Conservation (phyloP, 2,888 invertebrate species). For the Cistogaster globosa region DNA sequence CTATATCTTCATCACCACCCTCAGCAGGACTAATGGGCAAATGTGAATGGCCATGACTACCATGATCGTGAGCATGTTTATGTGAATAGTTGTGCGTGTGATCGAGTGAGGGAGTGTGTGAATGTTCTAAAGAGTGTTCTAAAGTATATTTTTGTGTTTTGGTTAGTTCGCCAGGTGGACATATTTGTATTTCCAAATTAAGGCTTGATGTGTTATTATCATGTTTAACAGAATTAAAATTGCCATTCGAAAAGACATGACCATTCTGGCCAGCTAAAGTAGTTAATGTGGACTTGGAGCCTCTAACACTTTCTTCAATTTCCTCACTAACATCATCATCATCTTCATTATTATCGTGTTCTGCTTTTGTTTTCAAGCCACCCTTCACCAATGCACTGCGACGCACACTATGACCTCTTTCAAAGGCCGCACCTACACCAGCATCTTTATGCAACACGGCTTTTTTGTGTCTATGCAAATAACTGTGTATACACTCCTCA, state of each 20-base stretch:
- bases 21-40: conserved; percentile 70
- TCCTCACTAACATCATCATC: conserved; percentile 23
- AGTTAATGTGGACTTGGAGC: neutral
- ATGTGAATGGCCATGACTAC: conserved; percentile 75
- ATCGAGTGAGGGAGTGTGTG: conserved; percentile 34
- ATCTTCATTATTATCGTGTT: neutral
- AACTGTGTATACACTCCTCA: conserved; percentile 90
- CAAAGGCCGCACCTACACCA: conserved; percentile 79
- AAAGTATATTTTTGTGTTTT: conserved; percentile 21
- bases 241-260: conserved; percentile 34
- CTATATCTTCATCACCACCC: conserved; percentile 80
- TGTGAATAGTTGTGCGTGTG: conserved; percentile 63
- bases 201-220: neutral
- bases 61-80: conserved; percentile 57
- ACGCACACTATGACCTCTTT: conserved; percentile 79
- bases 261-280: conserved; percentile 14
- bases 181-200: conserved; percentile 44
- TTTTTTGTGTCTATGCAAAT: conserved; percentile 84
- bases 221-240: neutral
- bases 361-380: neutral
- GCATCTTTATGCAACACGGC: conserved; percentile 74
- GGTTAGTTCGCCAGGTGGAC: conserved; percentile 1
- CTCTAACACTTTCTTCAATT: neutral
- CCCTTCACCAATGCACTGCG: conserved; percentile 77
- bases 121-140: conserved; percentile 43